phyloP scores from a whole-genome alignment of 2,797 vertebrate genomes.

The Catostomus latipinnis region DNA sequence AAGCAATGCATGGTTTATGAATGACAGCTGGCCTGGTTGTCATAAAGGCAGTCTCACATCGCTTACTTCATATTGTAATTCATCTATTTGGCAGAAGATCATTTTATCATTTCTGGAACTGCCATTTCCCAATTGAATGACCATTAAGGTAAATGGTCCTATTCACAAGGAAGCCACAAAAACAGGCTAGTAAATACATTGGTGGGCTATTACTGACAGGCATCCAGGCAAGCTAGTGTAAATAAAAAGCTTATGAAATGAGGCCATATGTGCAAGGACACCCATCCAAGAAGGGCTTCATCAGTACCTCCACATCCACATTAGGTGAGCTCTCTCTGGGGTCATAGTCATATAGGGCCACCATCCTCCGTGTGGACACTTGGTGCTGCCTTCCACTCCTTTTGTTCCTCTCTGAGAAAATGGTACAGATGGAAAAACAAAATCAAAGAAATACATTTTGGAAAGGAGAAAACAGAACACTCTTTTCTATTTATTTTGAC shows the following conservation, averaged over 20 bases:
- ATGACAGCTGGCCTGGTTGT: neutral
- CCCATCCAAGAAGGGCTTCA: neutral
- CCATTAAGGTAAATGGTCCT: neutral
- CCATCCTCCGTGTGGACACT: conserved; percentile 86
- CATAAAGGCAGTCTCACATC: neutral
- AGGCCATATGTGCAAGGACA: conserved; percentile 1
- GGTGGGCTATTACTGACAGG: neutral
- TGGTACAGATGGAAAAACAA: neutral
- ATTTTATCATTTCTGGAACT: neutral
- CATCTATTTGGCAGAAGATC: too few species aligned
- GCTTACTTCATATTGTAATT: too few species aligned
- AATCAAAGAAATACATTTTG: neutral
- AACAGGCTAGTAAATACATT: neutral
- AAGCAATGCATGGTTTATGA: conserved; percentile 13
- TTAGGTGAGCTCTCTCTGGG: conserved; percentile 97
- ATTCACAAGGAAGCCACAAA: neutral
- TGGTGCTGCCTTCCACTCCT: conserved; percentile 82
- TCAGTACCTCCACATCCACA: conserved; percentile 93
- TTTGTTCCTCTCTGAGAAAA: conserved; percentile 86
- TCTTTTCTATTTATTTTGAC: neutral
- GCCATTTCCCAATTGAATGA: conserved; percentile 4
- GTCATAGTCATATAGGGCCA: conserved; percentile 96
- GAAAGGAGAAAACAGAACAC: neutral
- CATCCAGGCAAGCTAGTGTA: conserved; percentile 5
- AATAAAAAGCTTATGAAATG: conserved; percentile 10